phyloP scores from a whole-genome alignment of 2,797 vertebrate species.

The Cynodonichthys magdalenae region DNA sequence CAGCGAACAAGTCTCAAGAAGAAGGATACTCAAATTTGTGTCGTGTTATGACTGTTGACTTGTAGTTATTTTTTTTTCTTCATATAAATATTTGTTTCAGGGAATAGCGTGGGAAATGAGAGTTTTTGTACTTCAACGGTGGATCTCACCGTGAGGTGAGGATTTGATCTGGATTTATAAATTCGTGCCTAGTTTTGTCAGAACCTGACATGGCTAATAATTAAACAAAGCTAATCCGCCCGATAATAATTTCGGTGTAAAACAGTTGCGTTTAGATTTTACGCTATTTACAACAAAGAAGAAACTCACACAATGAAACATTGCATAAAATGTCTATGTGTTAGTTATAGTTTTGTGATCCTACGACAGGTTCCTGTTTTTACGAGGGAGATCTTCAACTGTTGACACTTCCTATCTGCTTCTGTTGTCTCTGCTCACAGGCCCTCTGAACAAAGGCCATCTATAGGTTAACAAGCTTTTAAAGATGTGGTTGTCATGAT shows the following conservation, averaged over 20 bases:
- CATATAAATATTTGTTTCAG: not conserved
- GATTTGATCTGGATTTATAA: not conserved
- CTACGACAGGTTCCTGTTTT: not conserved
- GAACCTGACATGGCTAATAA: conserved; percentile 9
- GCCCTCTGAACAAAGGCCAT: not conserved
- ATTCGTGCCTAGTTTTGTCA: not conserved
- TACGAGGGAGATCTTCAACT: not conserved
- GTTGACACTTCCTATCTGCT: not conserved
- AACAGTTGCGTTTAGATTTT: not conserved
- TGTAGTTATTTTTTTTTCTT: not conserved
- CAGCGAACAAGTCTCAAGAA: not conserved
- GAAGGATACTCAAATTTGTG: not conserved
- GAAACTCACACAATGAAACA: not conserved
- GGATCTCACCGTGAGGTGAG: conserved; percentile 32
- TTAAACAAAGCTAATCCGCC: conserved; percentile 38
- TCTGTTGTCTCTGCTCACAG: not conserved
- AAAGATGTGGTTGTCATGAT: not conserved
- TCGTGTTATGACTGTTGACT: conserved; percentile 1
- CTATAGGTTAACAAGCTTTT: not conserved
- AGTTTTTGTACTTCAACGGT: fast-evolving
- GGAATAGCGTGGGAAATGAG: not conserved
- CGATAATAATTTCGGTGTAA: conserved; percentile 1
- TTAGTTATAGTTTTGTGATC: not conserved
- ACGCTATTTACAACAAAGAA: not conserved
- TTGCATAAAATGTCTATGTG: not conserved